Conservation (phyloP, 2,888 invertebrate genomes). For the Ethmia dodecea region DNA sequence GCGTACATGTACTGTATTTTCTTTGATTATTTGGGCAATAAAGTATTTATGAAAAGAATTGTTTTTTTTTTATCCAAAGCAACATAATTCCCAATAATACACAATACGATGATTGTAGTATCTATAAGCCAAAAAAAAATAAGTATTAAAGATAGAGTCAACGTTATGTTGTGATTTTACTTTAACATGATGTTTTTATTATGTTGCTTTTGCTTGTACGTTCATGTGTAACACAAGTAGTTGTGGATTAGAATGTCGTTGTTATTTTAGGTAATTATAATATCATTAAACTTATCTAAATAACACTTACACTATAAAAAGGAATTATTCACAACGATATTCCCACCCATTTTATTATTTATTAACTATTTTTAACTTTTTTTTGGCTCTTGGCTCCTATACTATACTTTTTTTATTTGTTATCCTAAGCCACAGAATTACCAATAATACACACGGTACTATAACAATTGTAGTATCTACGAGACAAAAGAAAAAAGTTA, state of each 20-base stretch:
- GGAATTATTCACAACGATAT: neutral
- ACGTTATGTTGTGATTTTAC: conserved; percentile 3
- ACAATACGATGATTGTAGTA: conserved; percentile 4
- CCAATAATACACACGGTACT: conserved; percentile 5
- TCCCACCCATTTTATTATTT: neutral
- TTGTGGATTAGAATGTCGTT: conserved; percentile 4
- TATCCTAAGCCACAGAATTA: conserved; percentile 5
- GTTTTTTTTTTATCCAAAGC: conserved; percentile 3
- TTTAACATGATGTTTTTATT: conserved; percentile 4
- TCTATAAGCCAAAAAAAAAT: conserved; percentile 2
- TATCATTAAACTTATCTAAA: neutral
- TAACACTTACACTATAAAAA: neutral
- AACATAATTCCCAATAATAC: conserved; percentile 3
- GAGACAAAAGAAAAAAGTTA: conserved; percentile 1
- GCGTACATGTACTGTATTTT: conserved; percentile 1
- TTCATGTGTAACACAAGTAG: conserved; percentile 4
- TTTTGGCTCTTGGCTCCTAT: neutral
- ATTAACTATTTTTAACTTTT: neutral
- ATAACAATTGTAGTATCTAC: conserved; percentile 4
- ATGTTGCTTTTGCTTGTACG: conserved; percentile 4
- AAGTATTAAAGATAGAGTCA: conserved; percentile 1
- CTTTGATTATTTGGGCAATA: conserved; percentile 4
- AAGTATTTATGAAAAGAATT: conserved; percentile 3
- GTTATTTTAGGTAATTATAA: conserved; percentile 2
- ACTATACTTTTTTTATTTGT: conserved; percentile 2